phyloP scores from a whole-genome alignment of 2,888 invertebrate genomes.

The Pseudococcus viburni region DNA sequence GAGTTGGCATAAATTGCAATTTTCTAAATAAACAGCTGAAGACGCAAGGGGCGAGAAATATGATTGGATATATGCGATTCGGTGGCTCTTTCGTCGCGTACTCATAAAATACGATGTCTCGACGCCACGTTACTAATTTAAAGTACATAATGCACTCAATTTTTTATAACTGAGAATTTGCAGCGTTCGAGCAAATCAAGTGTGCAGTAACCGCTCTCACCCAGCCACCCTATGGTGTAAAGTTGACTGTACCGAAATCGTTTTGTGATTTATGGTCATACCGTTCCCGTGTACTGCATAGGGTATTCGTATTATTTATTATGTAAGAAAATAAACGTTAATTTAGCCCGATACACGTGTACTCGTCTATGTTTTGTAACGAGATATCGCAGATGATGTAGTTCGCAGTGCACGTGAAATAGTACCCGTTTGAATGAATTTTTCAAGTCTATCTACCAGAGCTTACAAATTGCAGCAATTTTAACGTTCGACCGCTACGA shows the following conservation, averaged over 20 bases:
- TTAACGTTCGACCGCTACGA: not conserved
- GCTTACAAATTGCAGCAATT: not conserved
- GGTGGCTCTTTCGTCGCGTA: not conserved
- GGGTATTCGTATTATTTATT: slow-evolving; percentile 1
- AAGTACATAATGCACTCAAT: slow-evolving; percentile 13
- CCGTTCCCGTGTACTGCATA: not conserved
- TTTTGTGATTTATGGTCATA: slow-evolving; percentile 6
- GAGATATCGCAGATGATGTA: slow-evolving; percentile 16
- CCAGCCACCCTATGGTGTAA: not conserved
- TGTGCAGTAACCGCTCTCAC: not conserved
- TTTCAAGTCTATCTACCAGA: not conserved
- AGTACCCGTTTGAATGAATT: slow-evolving; percentile 18
- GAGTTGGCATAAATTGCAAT: slow-evolving; percentile 13
- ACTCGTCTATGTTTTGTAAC: not conserved
- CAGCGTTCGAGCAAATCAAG: not conserved
- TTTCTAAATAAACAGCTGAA: not conserved
- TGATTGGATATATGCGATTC: not conserved
- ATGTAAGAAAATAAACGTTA: slow-evolving; percentile 35
- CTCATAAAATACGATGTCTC: slow-evolving; percentile 35
- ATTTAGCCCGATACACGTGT: not conserved
- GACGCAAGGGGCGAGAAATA: not conserved
- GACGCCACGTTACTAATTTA: slow-evolving; percentile 18
- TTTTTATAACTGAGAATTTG: not conserved
- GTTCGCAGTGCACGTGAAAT: not conserved
- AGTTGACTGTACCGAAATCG: slow-evolving; percentile 19